A percentile compares a stretch with the other conserved stretches of the same genome.
phyloP scores from a whole-genome alignment of 2,888 invertebrate species.

The Willowsia nigromaculata region DNA sequence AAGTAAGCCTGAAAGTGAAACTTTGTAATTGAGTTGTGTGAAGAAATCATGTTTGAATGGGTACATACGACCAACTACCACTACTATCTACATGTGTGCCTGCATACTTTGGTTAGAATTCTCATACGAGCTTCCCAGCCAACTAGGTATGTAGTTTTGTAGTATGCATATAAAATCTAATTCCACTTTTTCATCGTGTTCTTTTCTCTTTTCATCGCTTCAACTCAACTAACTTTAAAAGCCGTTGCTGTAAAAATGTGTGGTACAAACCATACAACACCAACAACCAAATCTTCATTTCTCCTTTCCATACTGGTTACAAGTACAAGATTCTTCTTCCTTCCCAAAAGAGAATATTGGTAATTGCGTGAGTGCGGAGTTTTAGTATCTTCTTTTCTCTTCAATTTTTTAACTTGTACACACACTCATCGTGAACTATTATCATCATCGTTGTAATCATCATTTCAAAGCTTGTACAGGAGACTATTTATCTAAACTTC shows the following conservation, averaged over 20 bases:
- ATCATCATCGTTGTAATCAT: not conserved
- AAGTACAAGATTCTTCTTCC: not conserved
- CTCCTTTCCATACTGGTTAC: not conserved
- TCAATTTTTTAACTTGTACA: not conserved
- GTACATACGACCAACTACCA: not conserved
- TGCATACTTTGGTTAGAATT: not conserved
- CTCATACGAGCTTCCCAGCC: not conserved
- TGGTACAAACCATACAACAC: not conserved
- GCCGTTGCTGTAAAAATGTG: not conserved
- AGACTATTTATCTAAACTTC: no score
- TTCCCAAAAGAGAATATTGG: not conserved
- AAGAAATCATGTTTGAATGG: constrained; percentile 18
- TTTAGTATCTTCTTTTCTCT: not conserved
- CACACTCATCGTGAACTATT: no score
- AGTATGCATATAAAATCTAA: constrained; percentile 46
- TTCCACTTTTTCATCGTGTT: not conserved
- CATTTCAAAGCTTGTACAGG: not conserved
- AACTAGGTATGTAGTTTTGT: no score
- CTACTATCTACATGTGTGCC: not conserved
- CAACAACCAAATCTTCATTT: not conserved
- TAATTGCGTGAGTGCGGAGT: not conserved
- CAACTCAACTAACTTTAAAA: not conserved
- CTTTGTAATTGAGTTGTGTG: constrained; percentile 55
- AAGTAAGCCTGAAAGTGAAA: constrained; percentile 26
- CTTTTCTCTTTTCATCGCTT: not conserved